These are phyloP conservation scores for Homarus americanus DNA, from an alignment of 1,140 invertebrate species.

Conservation along the genomic window DNA sequence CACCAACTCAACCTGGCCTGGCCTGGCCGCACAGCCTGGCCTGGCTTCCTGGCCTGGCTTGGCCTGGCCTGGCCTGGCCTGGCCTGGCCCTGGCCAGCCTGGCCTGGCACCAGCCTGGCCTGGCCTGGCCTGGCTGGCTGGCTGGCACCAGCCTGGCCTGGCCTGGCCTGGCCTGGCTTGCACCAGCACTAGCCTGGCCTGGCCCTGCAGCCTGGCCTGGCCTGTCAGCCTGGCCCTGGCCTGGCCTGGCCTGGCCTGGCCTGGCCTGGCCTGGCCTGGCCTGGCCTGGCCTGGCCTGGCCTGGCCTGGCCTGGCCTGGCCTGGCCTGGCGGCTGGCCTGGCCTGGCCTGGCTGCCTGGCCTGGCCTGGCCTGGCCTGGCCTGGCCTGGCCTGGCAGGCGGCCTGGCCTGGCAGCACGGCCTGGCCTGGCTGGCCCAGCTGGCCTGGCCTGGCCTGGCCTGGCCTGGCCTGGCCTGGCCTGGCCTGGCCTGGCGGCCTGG, in stretches of 20 bases:
- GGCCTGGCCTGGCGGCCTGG: background rate
- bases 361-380: constrained; percentile 70
- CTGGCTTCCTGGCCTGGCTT: too few species aligned
- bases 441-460: too few species aligned
- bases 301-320: constrained; percentile 61
- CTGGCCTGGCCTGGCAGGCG: constrained; percentile 3
- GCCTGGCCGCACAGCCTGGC: too few species aligned
- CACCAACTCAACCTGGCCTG: too few species aligned
- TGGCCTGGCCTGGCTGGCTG: constrained; percentile 14
- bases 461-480: background rate
- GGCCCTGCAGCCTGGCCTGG: too few species aligned
- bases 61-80: too few species aligned
- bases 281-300: constrained; percentile 74
- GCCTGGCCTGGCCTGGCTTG: too few species aligned
- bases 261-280: constrained; percentile 57
- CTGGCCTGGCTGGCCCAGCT: background rate
- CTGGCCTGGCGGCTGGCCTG: constrained; percentile 31
- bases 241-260: constrained; percentile 48
- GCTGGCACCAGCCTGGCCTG: too few species aligned
- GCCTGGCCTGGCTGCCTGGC: constrained; percentile 70
- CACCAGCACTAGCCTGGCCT: too few species aligned
- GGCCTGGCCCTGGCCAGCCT: constrained; percentile 29
- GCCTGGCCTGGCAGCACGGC: too few species aligned
- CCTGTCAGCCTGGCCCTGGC: constrained; percentile 43
- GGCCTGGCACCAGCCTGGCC: constrained; percentile 44